phyloP scores from a whole-genome alignment of 1,140 invertebrate species.

The Brachionus manjavacas region DNA sequence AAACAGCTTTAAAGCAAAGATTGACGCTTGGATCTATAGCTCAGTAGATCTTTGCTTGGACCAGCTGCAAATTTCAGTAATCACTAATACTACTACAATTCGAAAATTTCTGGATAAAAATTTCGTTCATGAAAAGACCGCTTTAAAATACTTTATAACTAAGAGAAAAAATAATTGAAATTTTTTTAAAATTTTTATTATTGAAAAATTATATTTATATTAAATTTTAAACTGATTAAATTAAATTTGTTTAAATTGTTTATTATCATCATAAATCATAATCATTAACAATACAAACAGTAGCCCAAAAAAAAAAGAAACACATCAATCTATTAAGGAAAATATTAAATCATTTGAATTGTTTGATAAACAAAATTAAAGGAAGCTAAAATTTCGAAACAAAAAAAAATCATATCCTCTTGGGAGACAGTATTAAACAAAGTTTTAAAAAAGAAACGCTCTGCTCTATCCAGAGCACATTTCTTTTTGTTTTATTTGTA shows the following conservation, averaged over 20 bases:
- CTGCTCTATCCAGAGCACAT: background rate
- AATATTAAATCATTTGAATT: background rate
- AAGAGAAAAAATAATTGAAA: background rate
- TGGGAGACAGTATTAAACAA: background rate
- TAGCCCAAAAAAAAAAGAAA: background rate
- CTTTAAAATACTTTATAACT: too few relatives aligned
- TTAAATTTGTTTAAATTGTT: slow-evolving; percentile 13
- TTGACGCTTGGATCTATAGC: too few relatives aligned
- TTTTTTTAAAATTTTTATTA: slow-evolving; percentile 22
- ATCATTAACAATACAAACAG: slow-evolving; percentile 24
- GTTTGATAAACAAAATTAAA: background rate
- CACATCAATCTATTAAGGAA: slow-evolving; percentile 7
- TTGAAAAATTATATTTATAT: slow-evolving; percentile 15
- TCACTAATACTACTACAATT: too few relatives aligned
- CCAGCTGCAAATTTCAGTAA: too few relatives aligned
- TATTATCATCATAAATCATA: slow-evolving; percentile 22
- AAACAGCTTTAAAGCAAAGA: too few relatives aligned
- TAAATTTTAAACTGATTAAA: slow-evolving; percentile 14
- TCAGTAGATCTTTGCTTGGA: too few relatives aligned
- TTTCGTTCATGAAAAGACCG: background rate
- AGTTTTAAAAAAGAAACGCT: background rate
- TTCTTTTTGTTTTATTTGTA: background rate
- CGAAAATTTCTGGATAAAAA: too few relatives aligned
- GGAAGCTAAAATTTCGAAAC: slow-evolving; percentile 11
- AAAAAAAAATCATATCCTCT: background rate